Evolutionary conservation across 1,140 invertebrate genomes (phyloP).

Genomic region (Zaprionus ghesquierei): DNA sequence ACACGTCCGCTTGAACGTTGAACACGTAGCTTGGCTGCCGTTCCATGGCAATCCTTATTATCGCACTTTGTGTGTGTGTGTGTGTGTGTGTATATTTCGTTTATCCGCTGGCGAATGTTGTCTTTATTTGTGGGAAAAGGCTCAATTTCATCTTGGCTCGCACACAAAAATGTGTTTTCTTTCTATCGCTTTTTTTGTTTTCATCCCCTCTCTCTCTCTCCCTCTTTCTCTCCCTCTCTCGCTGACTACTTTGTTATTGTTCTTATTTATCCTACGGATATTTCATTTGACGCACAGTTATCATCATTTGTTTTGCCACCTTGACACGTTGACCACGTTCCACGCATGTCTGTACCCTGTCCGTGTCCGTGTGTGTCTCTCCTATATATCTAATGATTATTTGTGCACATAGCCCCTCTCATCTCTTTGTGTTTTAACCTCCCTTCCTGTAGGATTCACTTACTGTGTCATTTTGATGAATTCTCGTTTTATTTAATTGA

Average conservation of each 20-base stretch:
- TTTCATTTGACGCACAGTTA: constrained; percentile 73
- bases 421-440: constrained; percentile 49
- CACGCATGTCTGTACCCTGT: constrained; percentile 5
- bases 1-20: too few species aligned
- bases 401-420: constrained; percentile 59
- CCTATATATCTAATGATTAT: constrained; percentile 52
- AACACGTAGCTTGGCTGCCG: too few species aligned
- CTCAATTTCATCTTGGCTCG: constrained; percentile 45
- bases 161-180: constrained; percentile 51
- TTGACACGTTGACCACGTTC: constrained; percentile 59
- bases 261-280: constrained; percentile 53
- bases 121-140: constrained; percentile 58
- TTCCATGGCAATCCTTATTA: too few species aligned
- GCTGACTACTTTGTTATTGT: constrained; percentile 14
- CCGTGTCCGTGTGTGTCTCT: background rate
- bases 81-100: constrained; percentile 7
- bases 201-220: background rate
- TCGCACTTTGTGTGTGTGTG: constrained; percentile 2
- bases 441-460: background rate
- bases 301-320: constrained; percentile 76
- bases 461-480: constrained; percentile 58
- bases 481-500: constrained; percentile 73
- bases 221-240: background rate
- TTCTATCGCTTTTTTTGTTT: constrained; percentile 14
- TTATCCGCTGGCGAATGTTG: constrained; percentile 60